A percentile compares a stretch with the other conserved stretches of the same genome.
Conservation (phyloP, 1,140 invertebrate species). For the Polypedilum vanderplanki region DNA sequence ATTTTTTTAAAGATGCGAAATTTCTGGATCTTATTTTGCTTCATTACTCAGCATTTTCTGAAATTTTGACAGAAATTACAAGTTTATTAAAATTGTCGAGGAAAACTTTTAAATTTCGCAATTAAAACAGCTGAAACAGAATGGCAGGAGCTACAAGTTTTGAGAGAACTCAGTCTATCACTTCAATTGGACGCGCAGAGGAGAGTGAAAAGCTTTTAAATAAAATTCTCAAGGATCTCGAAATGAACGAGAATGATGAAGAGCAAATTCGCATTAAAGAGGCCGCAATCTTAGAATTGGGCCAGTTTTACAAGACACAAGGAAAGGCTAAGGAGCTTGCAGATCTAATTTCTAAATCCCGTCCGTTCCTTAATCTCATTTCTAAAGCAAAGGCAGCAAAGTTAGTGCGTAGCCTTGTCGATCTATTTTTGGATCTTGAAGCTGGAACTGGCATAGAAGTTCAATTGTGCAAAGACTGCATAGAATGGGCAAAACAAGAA, state of each 20-base stretch:
- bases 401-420: slow-evolving; percentile 90
- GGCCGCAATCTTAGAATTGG: slow-evolving; percentile 81
- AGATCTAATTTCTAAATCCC: slow-evolving; percentile 84
- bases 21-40: background rate
- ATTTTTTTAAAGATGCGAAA: background rate
- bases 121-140: slow-evolving; percentile 31
- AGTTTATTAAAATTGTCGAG: background rate
- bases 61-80: background rate
- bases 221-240: slow-evolving; percentile 63
- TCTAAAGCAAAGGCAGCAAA: slow-evolving; percentile 99
- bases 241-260: slow-evolving; percentile 69
- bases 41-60: background rate
- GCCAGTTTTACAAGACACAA: slow-evolving; percentile 83
- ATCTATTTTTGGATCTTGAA: slow-evolving; percentile 95
- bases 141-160: slow-evolving; percentile 85
- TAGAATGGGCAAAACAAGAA: slow-evolving; percentile 98
- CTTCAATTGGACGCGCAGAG: slow-evolving; percentile 62
- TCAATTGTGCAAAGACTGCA: slow-evolving; percentile 91
- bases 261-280: slow-evolving; percentile 82
- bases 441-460: slow-evolving; percentile 86
- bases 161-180: slow-evolving; percentile 66
- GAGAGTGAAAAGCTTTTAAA: slow-evolving; percentile 57
- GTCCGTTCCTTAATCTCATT: slow-evolving; percentile 88
- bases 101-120: background rate
- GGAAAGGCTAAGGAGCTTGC: slow-evolving; percentile 90